A percentile compares a stretch with the other conserved stretches of the same genome.
These are phyloP conservation scores for Calameuta idolon DNA, from an alignment of 2,888 invertebrate genomes.

Conservation along the genomic window DNA sequence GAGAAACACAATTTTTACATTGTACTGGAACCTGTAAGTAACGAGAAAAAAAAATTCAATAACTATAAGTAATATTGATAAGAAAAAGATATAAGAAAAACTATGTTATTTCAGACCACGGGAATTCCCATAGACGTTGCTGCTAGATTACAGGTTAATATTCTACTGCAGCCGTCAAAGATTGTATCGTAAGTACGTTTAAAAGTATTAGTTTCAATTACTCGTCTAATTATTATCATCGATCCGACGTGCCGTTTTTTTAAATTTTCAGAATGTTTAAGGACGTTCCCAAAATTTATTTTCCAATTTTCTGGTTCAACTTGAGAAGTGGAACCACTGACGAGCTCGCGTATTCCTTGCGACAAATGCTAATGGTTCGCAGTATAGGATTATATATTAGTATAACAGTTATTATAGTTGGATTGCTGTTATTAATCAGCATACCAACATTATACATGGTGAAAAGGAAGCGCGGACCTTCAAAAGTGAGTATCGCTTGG, in stretches of 20 bases:
- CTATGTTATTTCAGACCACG: slow-evolving; percentile 70
- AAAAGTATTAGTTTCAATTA: not conserved
- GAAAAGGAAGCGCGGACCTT: slow-evolving; percentile 21
- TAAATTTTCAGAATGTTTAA: slow-evolving; percentile 72
- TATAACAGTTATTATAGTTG: slow-evolving; percentile 66
- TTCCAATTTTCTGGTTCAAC: slow-evolving; percentile 86
- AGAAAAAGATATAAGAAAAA: not conserved
- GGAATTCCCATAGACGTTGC: slow-evolving; percentile 82
- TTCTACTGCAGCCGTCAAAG: slow-evolving; percentile 75
- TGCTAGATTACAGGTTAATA: slow-evolving; percentile 84
- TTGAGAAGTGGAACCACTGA: slow-evolving; percentile 75
- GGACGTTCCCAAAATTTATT: slow-evolving; percentile 75
- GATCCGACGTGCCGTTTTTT: not conserved
- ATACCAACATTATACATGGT: slow-evolving; percentile 42
- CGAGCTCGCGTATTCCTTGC: slow-evolving; percentile 71
- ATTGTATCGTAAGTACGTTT: slow-evolving; percentile 74
- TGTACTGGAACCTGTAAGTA: slow-evolving; percentile 79
- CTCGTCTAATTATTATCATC: not conserved
- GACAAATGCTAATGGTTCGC: slow-evolving; percentile 69
- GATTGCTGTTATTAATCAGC: slow-evolving; percentile 50
- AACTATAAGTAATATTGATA: not conserved
- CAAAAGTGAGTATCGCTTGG: slow-evolving; percentile 2
- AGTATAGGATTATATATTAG: slow-evolving; percentile 69
- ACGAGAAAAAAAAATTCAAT: not conserved
- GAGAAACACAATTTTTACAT: slow-evolving; percentile 82